A percentile compares a stretch with the other conserved stretches of the same genome.
These are phyloP conservation scores for Ectemnius continuus DNA, from an alignment of 2,888 invertebrate species.

Conservation along the genomic window DNA sequence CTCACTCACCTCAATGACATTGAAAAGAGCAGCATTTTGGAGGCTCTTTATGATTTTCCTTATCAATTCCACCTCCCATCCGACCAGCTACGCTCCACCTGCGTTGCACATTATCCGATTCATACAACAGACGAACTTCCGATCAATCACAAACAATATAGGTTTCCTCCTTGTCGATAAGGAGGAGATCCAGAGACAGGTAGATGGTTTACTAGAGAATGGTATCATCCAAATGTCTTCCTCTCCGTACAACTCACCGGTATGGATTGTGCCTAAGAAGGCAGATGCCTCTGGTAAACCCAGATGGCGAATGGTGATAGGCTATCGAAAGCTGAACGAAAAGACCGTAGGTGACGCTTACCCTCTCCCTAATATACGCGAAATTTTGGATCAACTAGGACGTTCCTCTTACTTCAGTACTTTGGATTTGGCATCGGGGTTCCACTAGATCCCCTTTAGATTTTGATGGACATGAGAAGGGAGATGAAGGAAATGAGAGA, in stretches of 20 bases:
- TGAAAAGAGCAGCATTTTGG: background rate
- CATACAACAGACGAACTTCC: background rate
- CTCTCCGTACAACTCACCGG: background rate
- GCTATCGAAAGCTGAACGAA: background rate
- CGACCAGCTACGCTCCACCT: background rate
- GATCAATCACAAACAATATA: background rate
- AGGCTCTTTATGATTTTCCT: background rate
- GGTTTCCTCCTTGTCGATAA: background rate
- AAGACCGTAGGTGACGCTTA: background rate
- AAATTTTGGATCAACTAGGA: no score
- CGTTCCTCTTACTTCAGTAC: no score
- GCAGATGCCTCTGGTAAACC: background rate
- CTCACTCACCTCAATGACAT: background rate
- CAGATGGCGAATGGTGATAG: background rate
- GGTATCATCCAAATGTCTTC: background rate
- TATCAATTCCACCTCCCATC: slow-evolving; percentile 9
- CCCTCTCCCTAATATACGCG: no score
- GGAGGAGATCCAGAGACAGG: background rate
- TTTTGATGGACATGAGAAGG: no score
- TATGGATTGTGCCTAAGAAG: background rate
- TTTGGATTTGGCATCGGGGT: no score
- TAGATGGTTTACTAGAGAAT: background rate
- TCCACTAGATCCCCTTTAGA: background rate
- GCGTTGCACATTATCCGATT: background rate
- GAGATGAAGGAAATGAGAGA: no score